Evolutionary conservation across 2,113 vertebrate species (phyloP), one percentile per base, ranked within the genome.

Genomic region (Beaufortia kweichowensis): DNA sequence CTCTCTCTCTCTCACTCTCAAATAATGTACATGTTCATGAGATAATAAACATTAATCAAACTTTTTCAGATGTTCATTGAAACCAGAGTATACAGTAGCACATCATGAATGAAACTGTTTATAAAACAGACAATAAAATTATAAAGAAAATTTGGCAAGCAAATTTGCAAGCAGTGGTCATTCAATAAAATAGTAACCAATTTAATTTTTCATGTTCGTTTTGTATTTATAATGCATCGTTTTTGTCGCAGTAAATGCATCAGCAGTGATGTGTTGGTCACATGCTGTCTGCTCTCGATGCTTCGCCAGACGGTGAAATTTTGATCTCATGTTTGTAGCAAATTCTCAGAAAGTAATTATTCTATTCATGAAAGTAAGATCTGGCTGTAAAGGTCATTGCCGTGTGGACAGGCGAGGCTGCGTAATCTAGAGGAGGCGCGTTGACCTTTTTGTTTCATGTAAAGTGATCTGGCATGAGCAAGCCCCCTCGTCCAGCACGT

Each of bases 401-500:
- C 15, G 10, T 68, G 76, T 41, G n/a, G 21, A 78, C 63, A 19
- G 28, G 39, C 43, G 60, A 50, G 11, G 12, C 61, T 29, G 63
- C 28, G 41, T 78, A 63, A 78, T 78, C 56, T 61, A 57, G 39
- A 69, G 46, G 69, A 74, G 79, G 56, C 50, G 63, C 57, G 33
- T 21, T 81, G 80, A 81, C 80, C 76, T 81, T 81, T 78, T 61
- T 56, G 43, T 55, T 67, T 63, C 46, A 3, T 75, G 76, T 81
- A 81, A 81, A 75, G 46, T 69, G 80, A 81, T 78, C 63, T 59
- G 24, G 24, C 26, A 43, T n/a, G 35, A 77, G 55, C 48, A 61
- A 35, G 28, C n/a, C 48, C 24, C 9, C 19, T 17, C 17, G 11
- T 59, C 65, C 46, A 2, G 41, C 5, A 2, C 8, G 15, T 60